phyloP scores from a whole-genome alignment of 2,888 invertebrate genomes.

The Gymnosoma rotundatum region DNA sequence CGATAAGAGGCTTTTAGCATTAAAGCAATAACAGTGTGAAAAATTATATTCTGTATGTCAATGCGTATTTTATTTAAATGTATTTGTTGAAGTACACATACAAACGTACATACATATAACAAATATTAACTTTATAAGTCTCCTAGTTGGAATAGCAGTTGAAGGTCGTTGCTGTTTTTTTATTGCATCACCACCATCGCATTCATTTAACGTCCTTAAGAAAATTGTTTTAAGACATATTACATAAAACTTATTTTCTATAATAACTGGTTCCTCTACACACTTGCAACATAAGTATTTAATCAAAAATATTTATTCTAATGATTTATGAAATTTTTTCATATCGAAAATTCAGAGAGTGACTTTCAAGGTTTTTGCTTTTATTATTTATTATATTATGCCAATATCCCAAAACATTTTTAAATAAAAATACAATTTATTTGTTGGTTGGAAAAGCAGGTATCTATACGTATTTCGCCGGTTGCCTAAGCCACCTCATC shows the following conservation, averaged over 20 bases:
- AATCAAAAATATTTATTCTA: not conserved
- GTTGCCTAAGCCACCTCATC: too few species aligned
- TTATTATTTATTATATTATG: too few species aligned
- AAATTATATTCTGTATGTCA: constrained; percentile 2
- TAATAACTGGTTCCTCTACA: not conserved
- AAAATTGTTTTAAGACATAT: constrained; percentile 1
- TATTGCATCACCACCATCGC: not conserved
- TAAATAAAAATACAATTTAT: too few species aligned
- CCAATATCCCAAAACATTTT: too few species aligned
- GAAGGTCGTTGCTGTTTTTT: constrained; percentile 20
- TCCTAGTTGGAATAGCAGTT: not conserved
- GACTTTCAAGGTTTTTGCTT: too few species aligned
- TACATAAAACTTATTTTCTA: not conserved
- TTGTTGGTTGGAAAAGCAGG: too few species aligned
- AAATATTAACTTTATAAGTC: not conserved
- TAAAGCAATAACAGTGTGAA: constrained; percentile 41
- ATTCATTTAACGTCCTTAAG: constrained; percentile 28
- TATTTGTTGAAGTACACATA: not conserved
- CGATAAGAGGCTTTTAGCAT: constrained; percentile 63
- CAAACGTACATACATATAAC: not conserved
- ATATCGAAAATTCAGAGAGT: too few species aligned
- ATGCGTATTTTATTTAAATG: not conserved
- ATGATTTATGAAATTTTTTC: not conserved
- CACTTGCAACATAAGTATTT: not conserved
- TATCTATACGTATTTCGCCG: too few species aligned